A percentile compares a stretch with the other conserved stretches of the same genome.
Conservation (phyloP, 1,140 invertebrate species). For the Panonychus citri region DNA sequence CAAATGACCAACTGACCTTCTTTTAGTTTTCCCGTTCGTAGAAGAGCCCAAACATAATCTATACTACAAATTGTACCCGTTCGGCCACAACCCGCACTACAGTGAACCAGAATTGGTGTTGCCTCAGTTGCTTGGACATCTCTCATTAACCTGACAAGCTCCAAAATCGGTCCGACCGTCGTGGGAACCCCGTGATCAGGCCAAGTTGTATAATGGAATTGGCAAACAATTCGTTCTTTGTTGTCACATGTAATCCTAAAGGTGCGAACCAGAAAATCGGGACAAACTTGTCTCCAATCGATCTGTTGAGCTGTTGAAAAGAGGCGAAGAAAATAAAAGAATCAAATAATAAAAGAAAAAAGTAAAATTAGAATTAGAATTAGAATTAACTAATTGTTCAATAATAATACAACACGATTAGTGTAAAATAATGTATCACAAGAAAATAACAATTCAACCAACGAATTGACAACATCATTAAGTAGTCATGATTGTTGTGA, state of each 20-base stretch:
- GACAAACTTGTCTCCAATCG: conserved; percentile 25
- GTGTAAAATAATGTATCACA: no score
- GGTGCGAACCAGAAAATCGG: conserved; percentile 31
- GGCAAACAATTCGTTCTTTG: conserved; percentile 27
- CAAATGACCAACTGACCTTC: conserved; percentile 22
- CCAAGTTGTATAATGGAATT: conserved; percentile 33
- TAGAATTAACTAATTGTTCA: no score
- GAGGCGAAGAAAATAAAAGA: not conserved
- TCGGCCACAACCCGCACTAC: conserved; percentile 39
- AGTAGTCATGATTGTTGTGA: no score
- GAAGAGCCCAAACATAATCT: conserved; percentile 36
- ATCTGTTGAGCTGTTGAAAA: conserved; percentile 10
- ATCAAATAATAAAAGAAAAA: not conserved
- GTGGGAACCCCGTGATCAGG: conserved; percentile 32
- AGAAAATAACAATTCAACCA: no score
- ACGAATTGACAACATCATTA: no score
- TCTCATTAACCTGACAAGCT: conserved; percentile 31
- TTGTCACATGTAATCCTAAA: conserved; percentile 25
- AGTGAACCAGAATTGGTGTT: conserved; percentile 33
- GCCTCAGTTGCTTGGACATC: conserved; percentile 30
- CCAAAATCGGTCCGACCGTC: conserved; percentile 29
- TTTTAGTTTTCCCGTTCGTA: conserved; percentile 25
- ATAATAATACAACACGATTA: no score
- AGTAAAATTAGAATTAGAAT: no score
- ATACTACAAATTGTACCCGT: conserved; percentile 43